These are phyloP conservation scores for Saguinus midas DNA, from an alignment of 2,113 vertebrate genomes.

Conservation along the genomic window DNA sequence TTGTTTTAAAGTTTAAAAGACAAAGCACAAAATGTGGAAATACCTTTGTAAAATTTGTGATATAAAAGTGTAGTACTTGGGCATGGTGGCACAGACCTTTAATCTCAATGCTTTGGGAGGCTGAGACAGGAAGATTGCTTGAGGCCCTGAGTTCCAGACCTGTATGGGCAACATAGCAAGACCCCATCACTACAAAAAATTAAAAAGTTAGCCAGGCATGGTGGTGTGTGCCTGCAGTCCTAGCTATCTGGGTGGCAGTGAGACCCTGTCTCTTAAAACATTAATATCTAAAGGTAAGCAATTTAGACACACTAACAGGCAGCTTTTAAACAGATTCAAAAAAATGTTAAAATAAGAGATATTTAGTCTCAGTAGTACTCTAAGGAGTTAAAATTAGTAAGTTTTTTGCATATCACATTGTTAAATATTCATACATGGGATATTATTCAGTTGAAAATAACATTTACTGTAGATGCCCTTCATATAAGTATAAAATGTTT, in stretches of 20 bases:
- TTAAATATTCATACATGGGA: no score
- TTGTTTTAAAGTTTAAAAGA: constrained; percentile 8
- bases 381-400: neutral
- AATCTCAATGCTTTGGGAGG: no score
- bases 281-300: neutral
- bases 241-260: no score
- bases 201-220: no score
- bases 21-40: neutral
- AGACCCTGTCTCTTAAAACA: no score
- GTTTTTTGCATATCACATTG: neutral
- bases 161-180: no score
- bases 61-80: neutral
- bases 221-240: no score
- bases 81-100: no score
- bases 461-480: neutral
- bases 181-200: no score
- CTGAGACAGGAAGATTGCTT: no score
- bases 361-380: neutral
- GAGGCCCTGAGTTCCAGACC: no score
- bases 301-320: neutral
- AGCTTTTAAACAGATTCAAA: neutral
- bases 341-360: neutral
- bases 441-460: neutral
- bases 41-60: constrained; percentile 30
- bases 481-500: neutral